Evolutionary conservation across 1,140 invertebrate genomes (phyloP).

Genomic region (Piezodorus guildinii): DNA sequence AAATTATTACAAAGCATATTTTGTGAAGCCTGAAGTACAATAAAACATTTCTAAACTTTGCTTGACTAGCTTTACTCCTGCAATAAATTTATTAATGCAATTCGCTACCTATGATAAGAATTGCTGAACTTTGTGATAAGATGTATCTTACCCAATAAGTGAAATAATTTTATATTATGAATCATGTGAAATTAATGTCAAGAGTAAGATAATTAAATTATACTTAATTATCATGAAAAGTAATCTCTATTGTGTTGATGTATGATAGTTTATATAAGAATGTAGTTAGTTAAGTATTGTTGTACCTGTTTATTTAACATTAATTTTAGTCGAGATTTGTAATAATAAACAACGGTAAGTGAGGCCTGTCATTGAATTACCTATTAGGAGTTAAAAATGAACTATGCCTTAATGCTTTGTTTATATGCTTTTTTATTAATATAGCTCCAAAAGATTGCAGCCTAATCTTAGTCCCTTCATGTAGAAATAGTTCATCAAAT

Average conservation of each 20-base stretch:
- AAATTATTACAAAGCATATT: not conserved
- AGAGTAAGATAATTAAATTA: not conserved
- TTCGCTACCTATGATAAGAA: conserved; percentile 4
- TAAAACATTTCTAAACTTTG: not conserved
- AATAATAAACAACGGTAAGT: conserved; percentile 1
- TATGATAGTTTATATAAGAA: not conserved
- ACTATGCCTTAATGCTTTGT: conserved; percentile 17
- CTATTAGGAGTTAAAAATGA: not conserved
- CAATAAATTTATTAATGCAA: conserved; percentile 2
- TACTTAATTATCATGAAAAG: not conserved
- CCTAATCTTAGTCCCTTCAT: not conserved
- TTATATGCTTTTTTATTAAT: conserved; percentile 15
- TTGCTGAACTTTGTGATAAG: conserved; percentile 7
- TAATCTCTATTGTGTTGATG: conserved; percentile 3
- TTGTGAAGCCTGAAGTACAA: conserved; percentile 1
- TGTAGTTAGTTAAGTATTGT: conserved; percentile 1
- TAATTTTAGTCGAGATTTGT: conserved; percentile 8
- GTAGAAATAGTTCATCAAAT: no score
- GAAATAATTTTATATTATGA: conserved; percentile 2
- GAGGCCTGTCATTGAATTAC: not conserved
- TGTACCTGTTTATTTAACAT: conserved; percentile 17
- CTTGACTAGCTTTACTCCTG: not conserved
- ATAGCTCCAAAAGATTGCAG: not conserved
- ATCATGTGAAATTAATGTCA: not conserved
- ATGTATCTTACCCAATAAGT: conserved; percentile 1